These are phyloP conservation scores for Ridgeia piscesae DNA, from an alignment of 1,140 invertebrate genomes.

Conservation along the genomic window DNA sequence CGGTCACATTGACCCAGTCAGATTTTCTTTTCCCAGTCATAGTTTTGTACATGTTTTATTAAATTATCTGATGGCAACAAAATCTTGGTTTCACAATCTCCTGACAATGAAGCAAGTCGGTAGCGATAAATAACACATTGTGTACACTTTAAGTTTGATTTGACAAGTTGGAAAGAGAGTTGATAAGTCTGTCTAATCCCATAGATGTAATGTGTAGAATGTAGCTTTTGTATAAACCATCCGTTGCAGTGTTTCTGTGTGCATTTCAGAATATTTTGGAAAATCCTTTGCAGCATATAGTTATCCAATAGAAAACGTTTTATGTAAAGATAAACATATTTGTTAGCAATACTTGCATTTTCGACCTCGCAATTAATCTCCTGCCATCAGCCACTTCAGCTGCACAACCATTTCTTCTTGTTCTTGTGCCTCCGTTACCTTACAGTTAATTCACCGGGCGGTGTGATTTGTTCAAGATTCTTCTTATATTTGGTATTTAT, in stretches of 20 bases:
- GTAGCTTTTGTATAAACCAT: background rate
- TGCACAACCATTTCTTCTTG: background rate
- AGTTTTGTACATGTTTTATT: background rate
- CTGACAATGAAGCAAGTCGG: background rate
- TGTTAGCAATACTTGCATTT: background rate
- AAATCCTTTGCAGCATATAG: background rate
- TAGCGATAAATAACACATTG: background rate
- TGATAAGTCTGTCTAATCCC: background rate
- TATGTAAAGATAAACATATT: background rate
- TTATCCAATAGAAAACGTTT: background rate
- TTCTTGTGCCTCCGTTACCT: background rate
- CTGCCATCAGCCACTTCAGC: background rate
- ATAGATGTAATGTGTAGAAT: background rate
- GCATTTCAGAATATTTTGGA: background rate
- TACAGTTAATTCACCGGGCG: background rate
- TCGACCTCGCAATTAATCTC: background rate
- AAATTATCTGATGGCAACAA: background rate
- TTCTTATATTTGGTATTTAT: background rate
- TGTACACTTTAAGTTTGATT: background rate
- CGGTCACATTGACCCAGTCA: background rate
- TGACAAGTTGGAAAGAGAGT: background rate
- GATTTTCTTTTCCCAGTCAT: background rate
- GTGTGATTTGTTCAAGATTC: background rate
- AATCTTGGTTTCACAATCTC: background rate
- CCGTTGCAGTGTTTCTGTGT: background rate